These are phyloP conservation scores for Tetranychus cinnabarinus DNA, from an alignment of 1,140 invertebrate species.

Conservation along the genomic window DNA sequence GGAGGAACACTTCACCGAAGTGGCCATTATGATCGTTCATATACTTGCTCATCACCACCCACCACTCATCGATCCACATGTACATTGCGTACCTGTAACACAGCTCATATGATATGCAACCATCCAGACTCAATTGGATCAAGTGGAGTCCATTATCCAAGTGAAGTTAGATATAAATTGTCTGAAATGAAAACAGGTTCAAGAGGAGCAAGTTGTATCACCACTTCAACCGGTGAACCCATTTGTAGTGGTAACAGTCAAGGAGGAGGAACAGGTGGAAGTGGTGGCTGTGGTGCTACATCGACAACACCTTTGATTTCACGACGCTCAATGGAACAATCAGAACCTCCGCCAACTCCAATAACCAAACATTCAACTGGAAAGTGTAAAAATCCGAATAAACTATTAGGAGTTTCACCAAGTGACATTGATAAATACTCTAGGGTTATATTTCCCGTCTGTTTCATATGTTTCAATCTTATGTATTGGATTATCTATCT, in stretches of 20 bases:
- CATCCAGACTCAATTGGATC: background rate
- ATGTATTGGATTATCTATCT: constrained; percentile 22
- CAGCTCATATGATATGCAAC: background rate
- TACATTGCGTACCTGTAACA: background rate
- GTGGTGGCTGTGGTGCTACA: background rate
- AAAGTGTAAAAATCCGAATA: background rate
- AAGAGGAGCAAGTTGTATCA: background rate
- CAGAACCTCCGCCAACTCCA: background rate
- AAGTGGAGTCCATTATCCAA: background rate
- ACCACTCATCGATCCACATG: background rate
- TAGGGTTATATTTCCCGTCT: constrained; percentile 18
- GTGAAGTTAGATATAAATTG: background rate
- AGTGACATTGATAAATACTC: constrained; percentile 21
- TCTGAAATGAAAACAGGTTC: background rate
- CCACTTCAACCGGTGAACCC: background rate
- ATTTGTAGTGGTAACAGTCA: too few relatives aligned
- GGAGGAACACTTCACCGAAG: background rate
- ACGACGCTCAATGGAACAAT: background rate
- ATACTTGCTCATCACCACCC: background rate
- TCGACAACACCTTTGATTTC: background rate
- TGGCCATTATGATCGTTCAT: background rate
- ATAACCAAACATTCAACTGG: background rate
- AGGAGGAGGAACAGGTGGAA: background rate
- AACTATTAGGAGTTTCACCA: constrained; percentile 6
- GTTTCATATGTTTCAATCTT: constrained; percentile 20